phyloP scores from a whole-genome alignment of 1,140 invertebrate genomes.

The Campoletis sonorensis region DNA sequence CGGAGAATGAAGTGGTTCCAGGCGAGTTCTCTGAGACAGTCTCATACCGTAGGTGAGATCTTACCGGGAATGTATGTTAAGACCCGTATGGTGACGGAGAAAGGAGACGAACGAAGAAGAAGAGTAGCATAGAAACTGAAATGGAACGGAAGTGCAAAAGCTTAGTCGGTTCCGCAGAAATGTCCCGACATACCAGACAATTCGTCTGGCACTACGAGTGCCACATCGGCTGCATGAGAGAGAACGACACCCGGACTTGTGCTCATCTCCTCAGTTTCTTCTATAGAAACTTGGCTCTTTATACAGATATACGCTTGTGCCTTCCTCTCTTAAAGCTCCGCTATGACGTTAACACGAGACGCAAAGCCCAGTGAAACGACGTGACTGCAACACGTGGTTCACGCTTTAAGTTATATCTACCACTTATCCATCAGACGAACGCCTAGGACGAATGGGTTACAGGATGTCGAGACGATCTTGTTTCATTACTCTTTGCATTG shows the following conservation, averaged over 20 bases:
- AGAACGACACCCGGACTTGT: background rate
- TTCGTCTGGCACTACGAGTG: conserved; percentile 52
- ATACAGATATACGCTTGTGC: background rate
- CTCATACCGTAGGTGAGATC: background rate
- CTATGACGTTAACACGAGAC: conserved; percentile 43
- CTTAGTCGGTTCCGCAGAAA: conserved; percentile 54
- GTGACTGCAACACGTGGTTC: conserved; percentile 67
- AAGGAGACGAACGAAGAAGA: background rate
- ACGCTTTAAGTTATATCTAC: conserved; percentile 61
- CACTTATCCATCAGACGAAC: conserved; percentile 53
- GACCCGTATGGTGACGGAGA: background rate
- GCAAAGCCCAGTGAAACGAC: conserved; percentile 47
- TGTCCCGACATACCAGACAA: conserved; percentile 57
- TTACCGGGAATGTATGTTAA: background rate
- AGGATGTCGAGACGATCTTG: background rate
- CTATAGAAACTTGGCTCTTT: background rate
- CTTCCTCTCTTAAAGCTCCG: conserved; percentile 23
- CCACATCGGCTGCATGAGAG: background rate
- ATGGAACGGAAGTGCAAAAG: background rate
- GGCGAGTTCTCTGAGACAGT: background rate
- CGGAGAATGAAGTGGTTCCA: background rate
- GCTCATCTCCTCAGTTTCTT: conserved; percentile 3
- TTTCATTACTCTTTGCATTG: background rate
- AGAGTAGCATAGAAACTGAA: conserved; percentile 40
- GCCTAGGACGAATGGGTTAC: conserved; percentile 8